Evolutionary conservation across 2,113 vertebrate species (phyloP).

Genomic region (Numida meleagris): DNA sequence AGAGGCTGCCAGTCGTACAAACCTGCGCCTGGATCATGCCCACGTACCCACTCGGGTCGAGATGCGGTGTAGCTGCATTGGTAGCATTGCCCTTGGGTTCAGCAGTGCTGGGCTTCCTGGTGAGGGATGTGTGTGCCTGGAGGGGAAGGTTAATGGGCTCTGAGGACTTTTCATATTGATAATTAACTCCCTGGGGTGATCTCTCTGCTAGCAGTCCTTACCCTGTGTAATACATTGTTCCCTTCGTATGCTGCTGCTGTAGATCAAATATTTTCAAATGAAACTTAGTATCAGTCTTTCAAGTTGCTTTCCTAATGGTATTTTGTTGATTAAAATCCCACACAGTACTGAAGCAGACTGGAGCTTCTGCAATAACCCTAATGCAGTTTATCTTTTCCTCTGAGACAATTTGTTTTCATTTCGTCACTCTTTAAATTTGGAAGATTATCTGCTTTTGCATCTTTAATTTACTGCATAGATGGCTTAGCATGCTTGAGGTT

Average conservation of each 20-base stretch:
- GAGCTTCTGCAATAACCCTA: neutral
- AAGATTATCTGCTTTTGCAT: neutral
- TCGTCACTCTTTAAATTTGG: neutral
- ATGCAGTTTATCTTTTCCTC: neutral
- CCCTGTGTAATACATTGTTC: neutral
- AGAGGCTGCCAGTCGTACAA: too few species aligned
- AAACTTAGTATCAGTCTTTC: neutral
- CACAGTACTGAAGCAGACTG: neutral
- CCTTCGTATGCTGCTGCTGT: neutral
- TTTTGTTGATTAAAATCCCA: neutral
- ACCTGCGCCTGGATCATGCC: fast-evolving
- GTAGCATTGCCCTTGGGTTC: neutral
- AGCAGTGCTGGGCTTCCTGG: neutral
- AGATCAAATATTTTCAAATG: neutral
- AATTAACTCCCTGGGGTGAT: neutral
- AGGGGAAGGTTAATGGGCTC: neutral
- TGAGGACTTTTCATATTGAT: neutral
- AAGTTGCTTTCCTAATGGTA: neutral
- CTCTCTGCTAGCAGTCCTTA: neutral
- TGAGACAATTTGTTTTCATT: neutral
- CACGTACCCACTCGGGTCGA: fast-evolving
- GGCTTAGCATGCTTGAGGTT: neutral
- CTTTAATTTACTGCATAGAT: neutral
- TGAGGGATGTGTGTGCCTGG: neutral
- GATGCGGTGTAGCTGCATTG: neutral